Conservation (phyloP, 30 jellyfish, hydroid and myxozoan species). For the Turritopsis rubra region DNA sequence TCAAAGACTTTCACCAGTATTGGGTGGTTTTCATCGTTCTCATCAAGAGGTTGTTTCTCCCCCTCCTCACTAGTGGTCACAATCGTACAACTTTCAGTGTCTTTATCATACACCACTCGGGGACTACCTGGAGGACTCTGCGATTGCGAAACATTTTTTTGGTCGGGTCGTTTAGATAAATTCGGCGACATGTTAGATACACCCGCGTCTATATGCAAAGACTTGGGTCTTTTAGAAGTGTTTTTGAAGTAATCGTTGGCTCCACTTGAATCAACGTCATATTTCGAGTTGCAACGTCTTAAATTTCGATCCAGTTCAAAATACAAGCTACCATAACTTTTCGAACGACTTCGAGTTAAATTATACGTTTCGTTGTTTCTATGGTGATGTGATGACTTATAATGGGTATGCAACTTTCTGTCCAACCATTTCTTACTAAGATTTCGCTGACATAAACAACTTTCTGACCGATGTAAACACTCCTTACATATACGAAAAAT, state of each 20-base stretch:
- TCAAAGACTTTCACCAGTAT: constrained; percentile 1
- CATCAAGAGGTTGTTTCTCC: not conserved
- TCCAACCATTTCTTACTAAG: not conserved
- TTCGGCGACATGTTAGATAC: not conserved
- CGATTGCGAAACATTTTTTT: too few relatives aligned
- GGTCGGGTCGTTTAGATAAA: not conserved
- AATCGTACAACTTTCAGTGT: constrained; percentile 18
- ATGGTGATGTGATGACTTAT: constrained; percentile 29
- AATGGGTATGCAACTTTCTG: not conserved
- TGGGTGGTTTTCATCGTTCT: not conserved
- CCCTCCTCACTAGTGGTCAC: constrained; percentile 9
- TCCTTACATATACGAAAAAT: constrained; percentile 16
- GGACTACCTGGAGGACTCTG: not conserved
- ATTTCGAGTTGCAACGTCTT: not conserved
- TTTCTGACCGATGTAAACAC: constrained; percentile 23
- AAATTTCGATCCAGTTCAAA: not conserved
- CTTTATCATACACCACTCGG: constrained; percentile 2
- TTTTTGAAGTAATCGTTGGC: not conserved
- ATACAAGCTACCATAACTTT: not conserved
- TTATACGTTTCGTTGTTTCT: not conserved
- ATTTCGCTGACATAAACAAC: constrained; percentile 17
- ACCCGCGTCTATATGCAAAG: not conserved
- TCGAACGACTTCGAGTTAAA: constrained; percentile 13
- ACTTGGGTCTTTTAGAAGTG: not conserved
- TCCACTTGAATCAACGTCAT: not conserved